Conservation (phyloP, 30 jellyfish, hydroid and myxozoan species). For the Cassiopea xamachana region DNA sequence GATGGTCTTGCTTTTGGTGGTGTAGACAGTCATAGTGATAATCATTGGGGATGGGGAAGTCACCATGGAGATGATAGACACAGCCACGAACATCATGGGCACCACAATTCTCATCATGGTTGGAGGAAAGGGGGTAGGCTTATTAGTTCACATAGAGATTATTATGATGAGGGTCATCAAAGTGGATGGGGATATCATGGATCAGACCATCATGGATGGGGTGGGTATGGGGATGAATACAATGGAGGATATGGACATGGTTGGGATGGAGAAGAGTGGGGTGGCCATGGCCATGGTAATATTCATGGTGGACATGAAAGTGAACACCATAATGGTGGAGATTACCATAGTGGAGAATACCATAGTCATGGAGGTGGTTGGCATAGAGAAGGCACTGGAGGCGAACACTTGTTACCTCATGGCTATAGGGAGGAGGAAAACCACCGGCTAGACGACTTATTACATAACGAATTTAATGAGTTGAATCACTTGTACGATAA, state of each 20-base stretch:
- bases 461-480: conserved; percentile 64
- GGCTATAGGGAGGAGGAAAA: conserved; percentile 64
- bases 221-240: conserved; percentile 19
- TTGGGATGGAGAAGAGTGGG: neutral
- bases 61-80: conserved; percentile 51
- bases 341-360: conserved; percentile 13
- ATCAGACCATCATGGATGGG: conserved; percentile 28
- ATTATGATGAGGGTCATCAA: conserved; percentile 55
- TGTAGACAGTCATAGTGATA: conserved; percentile 34
- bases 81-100: conserved; percentile 17
- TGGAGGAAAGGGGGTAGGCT: conserved; percentile 61
- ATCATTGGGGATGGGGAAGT: conserved; percentile 47
- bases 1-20: conserved; percentile 70
- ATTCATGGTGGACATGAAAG: neutral
- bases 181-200: conserved; percentile 55
- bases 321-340: conserved; percentile 5
- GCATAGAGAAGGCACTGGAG: conserved; percentile 71
- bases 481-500: conserved; percentile 62
- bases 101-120: conserved; percentile 59
- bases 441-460: conserved; percentile 38
- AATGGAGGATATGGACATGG: conserved; percentile 13
- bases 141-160: conserved; percentile 51
- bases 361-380: conserved; percentile 51
- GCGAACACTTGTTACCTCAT: conserved; percentile 64
- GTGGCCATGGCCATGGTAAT: conserved; percentile 26